These are phyloP conservation scores for Protophormia terraenovae DNA, from an alignment of 2,888 invertebrate species.

Conservation along the genomic window DNA sequence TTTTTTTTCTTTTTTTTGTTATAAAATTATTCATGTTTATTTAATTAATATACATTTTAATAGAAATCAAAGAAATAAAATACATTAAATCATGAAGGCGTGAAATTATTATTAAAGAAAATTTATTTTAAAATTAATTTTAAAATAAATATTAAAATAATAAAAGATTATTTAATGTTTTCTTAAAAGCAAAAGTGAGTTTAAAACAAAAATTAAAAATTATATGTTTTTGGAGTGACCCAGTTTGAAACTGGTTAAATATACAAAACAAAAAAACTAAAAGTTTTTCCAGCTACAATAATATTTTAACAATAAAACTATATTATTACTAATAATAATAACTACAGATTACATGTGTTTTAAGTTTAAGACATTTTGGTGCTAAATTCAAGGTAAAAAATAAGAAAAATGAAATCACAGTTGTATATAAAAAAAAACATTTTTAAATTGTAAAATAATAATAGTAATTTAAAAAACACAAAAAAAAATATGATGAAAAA, in stretches of 20 bases:
- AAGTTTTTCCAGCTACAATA: not conserved
- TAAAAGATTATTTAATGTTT: not conserved
- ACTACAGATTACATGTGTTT: not conserved
- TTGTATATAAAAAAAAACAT: not conserved
- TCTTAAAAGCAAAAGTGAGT: not conserved
- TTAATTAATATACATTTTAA: not conserved
- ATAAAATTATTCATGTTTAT: not conserved
- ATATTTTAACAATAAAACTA: not conserved
- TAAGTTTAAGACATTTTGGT: not conserved
- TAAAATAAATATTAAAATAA: not conserved
- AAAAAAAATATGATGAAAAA: not conserved
- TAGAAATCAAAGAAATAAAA: not conserved
- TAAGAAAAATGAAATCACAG: not conserved
- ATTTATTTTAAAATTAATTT: not conserved
- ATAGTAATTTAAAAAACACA: not conserved
- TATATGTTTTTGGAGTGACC: not conserved
- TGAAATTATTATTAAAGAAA: not conserved
- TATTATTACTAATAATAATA: not conserved
- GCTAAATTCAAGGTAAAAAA: constrained; percentile 29
- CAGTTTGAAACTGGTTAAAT: constrained; percentile 46
- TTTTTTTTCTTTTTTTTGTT: not conserved
- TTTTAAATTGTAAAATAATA: not conserved
- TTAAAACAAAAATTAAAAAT: not conserved
- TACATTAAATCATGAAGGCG: not conserved
- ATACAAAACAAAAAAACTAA: not conserved